phyloP scores from a whole-genome alignment of 2,888 invertebrate species.

The Hydraecia micacea region DNA sequence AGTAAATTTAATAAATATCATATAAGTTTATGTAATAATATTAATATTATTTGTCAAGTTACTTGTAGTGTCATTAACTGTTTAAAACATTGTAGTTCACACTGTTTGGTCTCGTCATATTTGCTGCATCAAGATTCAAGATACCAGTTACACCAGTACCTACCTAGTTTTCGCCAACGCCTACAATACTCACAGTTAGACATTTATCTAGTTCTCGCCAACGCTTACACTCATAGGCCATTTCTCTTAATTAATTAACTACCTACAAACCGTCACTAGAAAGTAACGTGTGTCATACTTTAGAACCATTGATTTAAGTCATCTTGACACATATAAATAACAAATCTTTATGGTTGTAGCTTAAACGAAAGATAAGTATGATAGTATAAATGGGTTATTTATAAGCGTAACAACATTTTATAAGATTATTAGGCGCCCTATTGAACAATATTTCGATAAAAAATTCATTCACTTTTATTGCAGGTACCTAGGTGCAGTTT shows the following conservation, averaged over 20 bases:
- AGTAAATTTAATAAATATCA: slow-evolving; percentile 10
- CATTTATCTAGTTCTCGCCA: slow-evolving; percentile 4
- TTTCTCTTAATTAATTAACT: slow-evolving; percentile 23
- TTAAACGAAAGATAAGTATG: slow-evolving; percentile 25
- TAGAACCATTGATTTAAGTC: slow-evolving; percentile 8
- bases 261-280: slow-evolving; percentile 2
- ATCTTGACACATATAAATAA: slow-evolving; percentile 18
- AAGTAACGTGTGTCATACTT: slow-evolving; percentile 23
- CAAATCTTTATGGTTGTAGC: slow-evolving; percentile 44
- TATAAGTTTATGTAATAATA: background rate
- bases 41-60: background rate
- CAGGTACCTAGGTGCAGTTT: background rate
- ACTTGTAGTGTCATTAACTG: background rate
- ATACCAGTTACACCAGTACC: background rate
- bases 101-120: background rate
- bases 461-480: slow-evolving; percentile 21
- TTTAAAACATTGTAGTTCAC: slow-evolving; percentile 1
- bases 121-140: background rate
- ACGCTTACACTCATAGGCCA: background rate
- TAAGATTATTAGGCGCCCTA: slow-evolving; percentile 27
- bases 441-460: slow-evolving; percentile 22
- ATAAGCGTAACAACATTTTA: slow-evolving; percentile 2
- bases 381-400: slow-evolving; percentile 20
- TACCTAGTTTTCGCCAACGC: slow-evolving; percentile 4
- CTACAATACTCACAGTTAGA: background rate